A percentile compares a stretch with the other conserved stretches of the same genome.
Conservation (phyloP, 64 coral and sea anemone genomes). For the Porites lutea region DNA sequence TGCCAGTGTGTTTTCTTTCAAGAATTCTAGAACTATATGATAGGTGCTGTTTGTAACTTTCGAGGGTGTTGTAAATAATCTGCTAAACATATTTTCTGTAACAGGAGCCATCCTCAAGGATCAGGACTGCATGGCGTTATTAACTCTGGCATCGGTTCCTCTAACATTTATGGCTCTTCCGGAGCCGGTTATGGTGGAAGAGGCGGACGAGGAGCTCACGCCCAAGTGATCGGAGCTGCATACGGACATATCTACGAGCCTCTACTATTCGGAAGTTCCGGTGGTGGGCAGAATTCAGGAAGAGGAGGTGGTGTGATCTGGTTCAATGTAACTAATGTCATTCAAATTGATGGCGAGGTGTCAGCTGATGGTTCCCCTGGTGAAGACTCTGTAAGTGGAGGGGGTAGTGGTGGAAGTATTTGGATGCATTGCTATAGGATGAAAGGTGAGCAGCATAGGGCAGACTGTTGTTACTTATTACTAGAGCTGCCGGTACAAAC, state of each 20-base stretch:
- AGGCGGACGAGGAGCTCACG: conserved; percentile 72
- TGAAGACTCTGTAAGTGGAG: conserved; percentile 71
- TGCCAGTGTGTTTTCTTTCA: no score
- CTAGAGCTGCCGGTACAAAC: no score
- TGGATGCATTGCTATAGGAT: conserved; percentile 92
- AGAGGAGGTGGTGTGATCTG: conserved; percentile 91
- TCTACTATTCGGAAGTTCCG: conserved; percentile 86
- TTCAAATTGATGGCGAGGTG: conserved; percentile 91
- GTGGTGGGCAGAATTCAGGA: conserved; percentile 82
- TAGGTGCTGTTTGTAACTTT: no score
- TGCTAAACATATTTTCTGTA: neutral
- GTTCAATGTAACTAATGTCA: conserved; percentile 93
- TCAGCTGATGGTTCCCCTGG: conserved; percentile 69
- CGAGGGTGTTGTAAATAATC: neutral
- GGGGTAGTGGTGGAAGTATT: conserved; percentile 95
- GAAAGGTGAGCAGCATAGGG: conserved; percentile 46
- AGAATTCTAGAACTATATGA: no score
- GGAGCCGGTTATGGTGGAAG: conserved; percentile 87
- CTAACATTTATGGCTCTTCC: conserved; percentile 74
- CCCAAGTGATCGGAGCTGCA: conserved; percentile 59
- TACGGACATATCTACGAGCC: conserved; percentile 96
- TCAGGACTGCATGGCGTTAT: conserved; percentile 73
- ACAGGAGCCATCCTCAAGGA: conserved; percentile 70
- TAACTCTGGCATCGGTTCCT: conserved; percentile 71
- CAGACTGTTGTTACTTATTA: no score